Percentiles rank a stretch among this genome's conserved stretches.
Evolutionary conservation across 2,888 invertebrate genomes (phyloP).

Genomic region (Drosophila peninsularis): DNA sequence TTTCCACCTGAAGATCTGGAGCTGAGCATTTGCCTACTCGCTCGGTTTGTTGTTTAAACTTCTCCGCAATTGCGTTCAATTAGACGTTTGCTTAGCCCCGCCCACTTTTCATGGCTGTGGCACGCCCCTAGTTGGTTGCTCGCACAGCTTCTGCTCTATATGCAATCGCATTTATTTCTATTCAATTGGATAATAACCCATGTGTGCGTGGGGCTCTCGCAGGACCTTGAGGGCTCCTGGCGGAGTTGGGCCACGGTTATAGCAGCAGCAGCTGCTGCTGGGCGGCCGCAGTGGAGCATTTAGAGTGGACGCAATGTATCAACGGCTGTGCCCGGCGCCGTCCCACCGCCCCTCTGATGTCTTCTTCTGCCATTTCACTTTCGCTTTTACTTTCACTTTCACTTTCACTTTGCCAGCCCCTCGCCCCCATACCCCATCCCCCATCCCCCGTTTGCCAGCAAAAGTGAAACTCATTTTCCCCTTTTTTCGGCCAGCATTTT

Average conservation of each 20-base stretch:
- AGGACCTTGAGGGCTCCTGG: slow-evolving; percentile 40
- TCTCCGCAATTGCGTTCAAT: neutral
- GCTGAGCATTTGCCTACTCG: too few relatives aligned
- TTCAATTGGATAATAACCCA: slow-evolving; percentile 78
- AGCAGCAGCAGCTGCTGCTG: slow-evolving; percentile 55
- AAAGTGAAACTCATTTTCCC: slow-evolving; percentile 78
- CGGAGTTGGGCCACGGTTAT: slow-evolving; percentile 16
- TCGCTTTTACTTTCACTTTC: slow-evolving; percentile 51
- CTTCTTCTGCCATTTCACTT: slow-evolving; percentile 53
- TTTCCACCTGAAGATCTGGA: too few relatives aligned
- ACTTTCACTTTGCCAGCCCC: slow-evolving; percentile 39
- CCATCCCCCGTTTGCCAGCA: slow-evolving; percentile 14
- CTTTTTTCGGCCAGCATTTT: slow-evolving; percentile 45
- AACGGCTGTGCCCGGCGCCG: slow-evolving; percentile 50
- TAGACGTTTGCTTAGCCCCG: neutral
- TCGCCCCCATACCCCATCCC: neutral
- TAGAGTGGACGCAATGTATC: slow-evolving; percentile 80
- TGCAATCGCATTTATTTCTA: slow-evolving; percentile 78
- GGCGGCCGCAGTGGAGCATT: slow-evolving; percentile 74
- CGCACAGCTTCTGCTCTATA: slow-evolving; percentile 68
- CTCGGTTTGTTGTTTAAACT: too few relatives aligned
- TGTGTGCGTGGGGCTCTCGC: slow-evolving; percentile 52
- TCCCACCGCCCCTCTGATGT: slow-evolving; percentile 28
- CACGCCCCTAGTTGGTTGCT: neutral
- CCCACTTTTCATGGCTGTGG: neutral